Percentiles rank a stretch among this genome's conserved stretches.
Evolutionary conservation across 2,113 vertebrate species (phyloP).

Genomic region (Diphyllodes magnificus): DNA sequence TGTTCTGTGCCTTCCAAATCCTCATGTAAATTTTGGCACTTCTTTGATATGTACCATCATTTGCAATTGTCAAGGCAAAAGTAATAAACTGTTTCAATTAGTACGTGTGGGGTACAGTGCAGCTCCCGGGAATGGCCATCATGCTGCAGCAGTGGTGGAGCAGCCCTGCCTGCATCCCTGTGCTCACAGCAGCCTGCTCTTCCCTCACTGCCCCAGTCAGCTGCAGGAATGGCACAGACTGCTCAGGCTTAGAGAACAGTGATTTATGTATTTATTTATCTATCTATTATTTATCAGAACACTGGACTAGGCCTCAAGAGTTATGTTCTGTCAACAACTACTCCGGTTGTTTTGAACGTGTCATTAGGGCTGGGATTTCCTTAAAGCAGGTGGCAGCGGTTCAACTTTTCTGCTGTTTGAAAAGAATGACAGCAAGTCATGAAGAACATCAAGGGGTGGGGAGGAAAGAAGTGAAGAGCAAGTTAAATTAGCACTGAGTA

Average conservation of each 20-base stretch:
- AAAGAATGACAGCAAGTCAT: background rate
- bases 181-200: background rate
- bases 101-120: rapidly evolving
- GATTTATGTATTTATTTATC: background rate
- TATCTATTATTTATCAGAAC: background rate
- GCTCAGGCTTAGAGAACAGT: background rate
- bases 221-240: background rate
- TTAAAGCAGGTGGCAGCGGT: background rate
- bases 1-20: background rate
- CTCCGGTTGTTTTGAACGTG: background rate
- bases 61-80: background rate
- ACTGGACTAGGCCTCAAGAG: background rate
- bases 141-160: rapidly evolving
- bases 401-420: background rate
- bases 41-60: background rate
- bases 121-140: background rate
- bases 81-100: background rate
- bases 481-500: background rate
- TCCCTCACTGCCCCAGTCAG: background rate
- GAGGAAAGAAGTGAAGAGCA: background rate
- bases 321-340: background rate
- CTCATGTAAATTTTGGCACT: background rate
- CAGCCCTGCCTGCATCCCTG: background rate
- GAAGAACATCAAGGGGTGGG: background rate
- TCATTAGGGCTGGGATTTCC: background rate